Percentiles rank a stretch among this genome's conserved stretches.
These are phyloP conservation scores for Erethizon dorsatum DNA, from an alignment of 2,797 vertebrate species.

Conservation along the genomic window DNA sequence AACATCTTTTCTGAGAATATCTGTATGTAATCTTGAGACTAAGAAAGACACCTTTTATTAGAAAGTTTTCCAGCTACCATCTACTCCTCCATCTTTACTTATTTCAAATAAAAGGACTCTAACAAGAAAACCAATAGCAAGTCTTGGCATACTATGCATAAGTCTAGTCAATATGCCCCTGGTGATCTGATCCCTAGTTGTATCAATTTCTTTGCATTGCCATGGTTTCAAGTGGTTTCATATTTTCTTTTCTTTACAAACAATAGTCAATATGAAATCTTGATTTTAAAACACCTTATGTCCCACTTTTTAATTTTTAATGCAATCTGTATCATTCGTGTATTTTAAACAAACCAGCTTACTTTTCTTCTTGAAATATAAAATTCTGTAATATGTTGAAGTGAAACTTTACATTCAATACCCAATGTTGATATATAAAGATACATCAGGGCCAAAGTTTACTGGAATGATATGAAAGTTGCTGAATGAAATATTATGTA, in stretches of 20 bases:
- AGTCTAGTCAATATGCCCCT: background rate
- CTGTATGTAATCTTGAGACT: background rate
- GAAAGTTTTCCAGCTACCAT: background rate
- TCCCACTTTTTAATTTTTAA: background rate
- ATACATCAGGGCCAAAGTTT: background rate
- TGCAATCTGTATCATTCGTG: no score
- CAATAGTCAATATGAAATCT: background rate
- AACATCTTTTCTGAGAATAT: background rate
- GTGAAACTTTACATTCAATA: background rate
- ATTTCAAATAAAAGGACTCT: background rate
- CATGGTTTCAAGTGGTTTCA: background rate
- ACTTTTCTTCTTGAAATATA: background rate
- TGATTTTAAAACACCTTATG: background rate
- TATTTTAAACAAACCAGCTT: background rate
- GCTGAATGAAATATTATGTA: background rate
- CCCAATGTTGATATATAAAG: background rate
- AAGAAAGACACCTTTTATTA: background rate
- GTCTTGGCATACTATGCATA: background rate
- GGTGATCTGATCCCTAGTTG: background rate
- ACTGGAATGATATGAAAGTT: background rate
- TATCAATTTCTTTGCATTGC: background rate
- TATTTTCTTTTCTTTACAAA: background rate
- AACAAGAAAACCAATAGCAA: background rate
- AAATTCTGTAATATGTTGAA: background rate
- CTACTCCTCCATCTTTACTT: background rate